These are phyloP conservation scores for Sphaeridia pumilis DNA, from an alignment of 2,888 invertebrate species.

Conservation along the genomic window DNA sequence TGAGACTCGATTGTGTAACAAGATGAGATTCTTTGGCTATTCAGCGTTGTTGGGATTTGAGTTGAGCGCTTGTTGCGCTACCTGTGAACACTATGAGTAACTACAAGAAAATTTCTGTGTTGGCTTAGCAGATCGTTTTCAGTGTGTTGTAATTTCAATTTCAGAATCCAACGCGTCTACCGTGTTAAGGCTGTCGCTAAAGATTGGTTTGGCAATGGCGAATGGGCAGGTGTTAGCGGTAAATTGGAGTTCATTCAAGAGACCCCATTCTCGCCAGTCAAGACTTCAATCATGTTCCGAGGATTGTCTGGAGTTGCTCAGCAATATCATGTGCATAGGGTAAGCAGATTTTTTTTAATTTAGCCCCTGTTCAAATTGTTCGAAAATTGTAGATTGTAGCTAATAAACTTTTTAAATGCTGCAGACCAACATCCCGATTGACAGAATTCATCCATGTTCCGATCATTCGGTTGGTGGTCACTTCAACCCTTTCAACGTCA, in stretches of 20 bases:
- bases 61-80: too few relatives aligned
- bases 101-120: too few relatives aligned
- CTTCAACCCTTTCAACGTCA: conserved; percentile 69
- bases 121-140: too few relatives aligned
- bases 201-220: conserved; percentile 79
- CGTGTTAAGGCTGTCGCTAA: conserved; percentile 71
- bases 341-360: conserved; percentile 41
- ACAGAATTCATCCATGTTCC: conserved; percentile 78
- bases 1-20: too few relatives aligned
- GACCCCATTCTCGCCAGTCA: conserved; percentile 70
- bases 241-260: conserved; percentile 73
- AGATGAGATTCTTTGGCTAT: too few relatives aligned
- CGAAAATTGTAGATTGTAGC: background rate
- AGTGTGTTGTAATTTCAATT: too few relatives aligned
- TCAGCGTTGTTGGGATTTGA: too few relatives aligned
- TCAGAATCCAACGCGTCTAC: conserved; percentile 59
- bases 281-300: conserved; percentile 62
- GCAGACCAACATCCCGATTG: conserved; percentile 68
- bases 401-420: conserved; percentile 15
- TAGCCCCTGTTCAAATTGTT: background rate
- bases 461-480: conserved; percentile 67
- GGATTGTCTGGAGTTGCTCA: conserved; percentile 52
- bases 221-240: conserved; percentile 51
- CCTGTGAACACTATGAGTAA: too few relatives aligned
- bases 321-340: conserved; percentile 72